Base-by-base conservation (phyloP, 2,113 vertebrate genomes). In the Psilopsiagon aurifrons region DNA sequence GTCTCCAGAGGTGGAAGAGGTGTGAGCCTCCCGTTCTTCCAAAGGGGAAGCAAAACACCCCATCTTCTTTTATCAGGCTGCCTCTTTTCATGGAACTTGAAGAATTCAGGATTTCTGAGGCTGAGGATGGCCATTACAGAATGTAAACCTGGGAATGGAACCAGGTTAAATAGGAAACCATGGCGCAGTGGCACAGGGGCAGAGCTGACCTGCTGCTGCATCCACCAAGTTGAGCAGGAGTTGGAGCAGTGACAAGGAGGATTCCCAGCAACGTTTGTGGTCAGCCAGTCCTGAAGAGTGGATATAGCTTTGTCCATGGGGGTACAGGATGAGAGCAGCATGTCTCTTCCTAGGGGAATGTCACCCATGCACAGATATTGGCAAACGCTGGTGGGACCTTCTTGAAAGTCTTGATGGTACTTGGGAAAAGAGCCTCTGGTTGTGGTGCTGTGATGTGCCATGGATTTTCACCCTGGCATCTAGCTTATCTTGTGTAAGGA, bases 361-460 rank as follows among this genome's bases (percentile, higher is more conserved):
- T 51, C 76, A 86, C n/a, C 37, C n/a, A 1, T 51, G 37, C 4
- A 3, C 62, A 67, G 43, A 10, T 25, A 3, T 9, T 28, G 46
- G 51, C 27, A 77, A 29, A 51, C 13, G 7, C 47, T 0, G 0
- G 13, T 68, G 66, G 57, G 28, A 75, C 75, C n/a, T 75, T 31
- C 39, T 25, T 49, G 49, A 29, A 31, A 17, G 37, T 33, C 37
- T 41, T 82, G 46, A 2, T 47, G 55, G 25, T 55, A 4, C 5
- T 6, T 44, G 29, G 39, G 71, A 73, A 62, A 41, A 37, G 16
- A 59, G 27, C 17, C 20, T 44, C 37, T 46, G 69, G 17, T n/a
- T 14, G 4, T 2, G 22, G 51, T 0, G 6, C 62, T 25, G 57
- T 31, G 44, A 49, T 1, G 2, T 17, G 43, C 49, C 8, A 0